Evolutionary conservation across 2,797 vertebrate genomes (phyloP), one percentile per base, ranked within the genome.

Genomic region (Hippoglossus hippoglossus): DNA sequence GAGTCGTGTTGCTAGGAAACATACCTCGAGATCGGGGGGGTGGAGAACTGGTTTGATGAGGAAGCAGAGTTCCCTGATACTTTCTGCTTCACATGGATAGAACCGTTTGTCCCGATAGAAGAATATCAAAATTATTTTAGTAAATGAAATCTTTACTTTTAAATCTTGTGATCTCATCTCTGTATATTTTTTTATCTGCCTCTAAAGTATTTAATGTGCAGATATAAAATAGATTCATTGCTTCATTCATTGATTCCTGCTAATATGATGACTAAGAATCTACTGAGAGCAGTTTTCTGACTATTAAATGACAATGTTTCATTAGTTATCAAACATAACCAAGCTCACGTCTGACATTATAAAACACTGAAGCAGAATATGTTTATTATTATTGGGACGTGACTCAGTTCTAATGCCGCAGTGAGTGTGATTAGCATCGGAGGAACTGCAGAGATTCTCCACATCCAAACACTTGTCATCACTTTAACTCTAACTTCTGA

Each of bases 1-100:
- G 68, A 85, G 79, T 91, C 74, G 86, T 77, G 92, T 94, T 94
- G 92, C 94, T 94, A 94, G 91, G 93, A 91, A 83, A 94, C 92
- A 75, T 87, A 90, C 79, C 84, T 78, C 60, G 81, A 86, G 87
- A 90, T 84, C 61, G 87, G 71, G 85, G 28, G 5, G 88, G 88
- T 67, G 91, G 84, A 83, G 82, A 72, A 64, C 64, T 57, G 72
- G 78, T 84, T 86, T 83, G 83, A 93, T 82, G 89, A 87, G 80
- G 81, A 83, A 63, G 82, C 67, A 88, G 84, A 81, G 79, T 87
- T 89, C 77, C 85, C 81, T 49, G 77, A 73, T 63, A 75, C 65
- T 81, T 85, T 81, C 54, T 67, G 75, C 67, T 65, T 81, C 76
- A 55, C 86, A 66, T 59, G 52, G 74, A 85, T 80, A 85, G 77